These are phyloP conservation scores for Strongylocentrotus purpuratus DNA, from an alignment of 35 echinoderm and acorn worm genomes.

Conservation along the genomic window DNA sequence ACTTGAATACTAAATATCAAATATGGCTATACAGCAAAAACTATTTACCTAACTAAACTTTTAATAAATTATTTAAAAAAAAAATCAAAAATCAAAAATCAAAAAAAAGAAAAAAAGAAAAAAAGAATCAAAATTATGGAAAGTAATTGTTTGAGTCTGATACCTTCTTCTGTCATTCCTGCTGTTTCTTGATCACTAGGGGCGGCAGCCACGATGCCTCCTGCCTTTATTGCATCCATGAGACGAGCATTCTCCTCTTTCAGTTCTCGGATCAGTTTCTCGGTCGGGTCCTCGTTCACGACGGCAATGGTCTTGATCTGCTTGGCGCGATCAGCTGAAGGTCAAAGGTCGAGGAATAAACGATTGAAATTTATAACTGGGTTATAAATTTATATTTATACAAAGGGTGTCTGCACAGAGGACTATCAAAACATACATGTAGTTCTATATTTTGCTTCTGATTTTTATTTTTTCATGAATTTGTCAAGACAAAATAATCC, in stretches of 20 bases:
- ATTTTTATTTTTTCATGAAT: background rate
- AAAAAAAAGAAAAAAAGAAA: too few species aligned
- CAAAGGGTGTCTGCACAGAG: background rate
- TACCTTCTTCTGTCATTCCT: conserved; percentile 91
- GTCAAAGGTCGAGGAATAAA: background rate
- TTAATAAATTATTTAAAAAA: too few species aligned
- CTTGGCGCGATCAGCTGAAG: conserved; percentile 94
- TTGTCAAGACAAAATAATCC: too few species aligned
- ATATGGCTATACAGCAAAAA: too few species aligned
- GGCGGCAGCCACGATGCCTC: conserved; percentile 63
- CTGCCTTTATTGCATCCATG: conserved; percentile 75
- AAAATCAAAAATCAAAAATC: too few species aligned
- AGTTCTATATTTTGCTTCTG: background rate
- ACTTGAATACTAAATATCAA: too few species aligned
- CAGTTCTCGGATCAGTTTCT: conserved; percentile 96
- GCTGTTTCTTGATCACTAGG: conserved; percentile 50
- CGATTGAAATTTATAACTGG: background rate
- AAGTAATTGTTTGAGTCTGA: too few species aligned
- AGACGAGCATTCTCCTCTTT: conserved; percentile 94
- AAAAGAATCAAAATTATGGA: too few species aligned
- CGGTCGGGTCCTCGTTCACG: conserved; percentile 97
- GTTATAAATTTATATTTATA: background rate
- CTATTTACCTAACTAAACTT: too few species aligned
- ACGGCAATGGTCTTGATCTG: conserved; percentile 96
- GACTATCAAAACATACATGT: background rate